A percentile compares a stretch with the other conserved stretches of the same genome.
Conservation (phyloP, 2,888 invertebrate species). For the Congeria kusceri region DNA sequence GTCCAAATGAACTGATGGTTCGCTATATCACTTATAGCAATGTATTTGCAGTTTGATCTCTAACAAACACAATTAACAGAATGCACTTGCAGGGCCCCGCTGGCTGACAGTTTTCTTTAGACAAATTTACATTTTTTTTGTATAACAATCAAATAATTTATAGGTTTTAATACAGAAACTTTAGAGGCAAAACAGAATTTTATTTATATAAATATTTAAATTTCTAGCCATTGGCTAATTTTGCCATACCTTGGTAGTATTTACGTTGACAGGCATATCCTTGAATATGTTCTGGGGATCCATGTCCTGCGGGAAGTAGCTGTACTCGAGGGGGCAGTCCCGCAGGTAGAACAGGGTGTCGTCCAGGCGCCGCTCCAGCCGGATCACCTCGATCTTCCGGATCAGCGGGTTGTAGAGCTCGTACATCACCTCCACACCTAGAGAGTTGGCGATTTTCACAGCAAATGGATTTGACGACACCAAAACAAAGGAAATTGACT, state of each 20-base stretch:
- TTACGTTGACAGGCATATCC: constrained; percentile 92
- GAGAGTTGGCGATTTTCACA: too few species aligned
- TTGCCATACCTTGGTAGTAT: constrained; percentile 86
- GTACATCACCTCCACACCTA: constrained; percentile 90
- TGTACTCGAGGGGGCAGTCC: constrained; percentile 96
- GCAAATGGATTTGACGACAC: too few species aligned
- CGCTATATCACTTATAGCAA: too few species aligned
- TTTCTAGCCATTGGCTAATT: neutral
- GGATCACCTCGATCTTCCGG: constrained; percentile 94
- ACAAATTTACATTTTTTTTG: too few species aligned
- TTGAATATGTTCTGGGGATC: constrained; percentile 92
- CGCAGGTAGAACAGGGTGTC: constrained; percentile 93
- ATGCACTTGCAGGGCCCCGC: too few species aligned
- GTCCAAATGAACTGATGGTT: too few species aligned
- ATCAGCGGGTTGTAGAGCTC: constrained; percentile 97
- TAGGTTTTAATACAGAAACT: neutral
- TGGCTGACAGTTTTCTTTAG: too few species aligned
- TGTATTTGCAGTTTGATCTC: too few species aligned
- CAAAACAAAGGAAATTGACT: too few species aligned
- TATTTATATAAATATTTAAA: neutral
- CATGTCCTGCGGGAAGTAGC: constrained; percentile 97
- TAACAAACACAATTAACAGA: too few species aligned
- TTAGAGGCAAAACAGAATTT: neutral
- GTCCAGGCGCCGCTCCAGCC: constrained; percentile 96
- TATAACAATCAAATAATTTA: too few species aligned